These are phyloP conservation scores for Lepidurus arcticus DNA, from an alignment of 1,140 invertebrate species.

Conservation along the genomic window DNA sequence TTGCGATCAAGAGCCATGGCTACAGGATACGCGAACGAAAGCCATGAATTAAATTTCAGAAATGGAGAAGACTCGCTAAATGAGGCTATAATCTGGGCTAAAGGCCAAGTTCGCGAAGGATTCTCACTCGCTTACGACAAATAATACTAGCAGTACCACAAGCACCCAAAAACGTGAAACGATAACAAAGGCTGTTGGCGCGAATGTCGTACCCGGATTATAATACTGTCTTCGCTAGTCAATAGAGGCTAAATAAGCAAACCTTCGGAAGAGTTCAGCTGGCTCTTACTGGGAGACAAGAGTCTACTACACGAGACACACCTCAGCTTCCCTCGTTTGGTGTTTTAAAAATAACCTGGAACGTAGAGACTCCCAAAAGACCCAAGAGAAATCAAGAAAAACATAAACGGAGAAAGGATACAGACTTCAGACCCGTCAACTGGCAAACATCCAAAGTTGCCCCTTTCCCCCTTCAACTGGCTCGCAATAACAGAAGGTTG, in stretches of 20 bases:
- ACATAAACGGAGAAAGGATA: background rate
- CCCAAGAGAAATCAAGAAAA: background rate
- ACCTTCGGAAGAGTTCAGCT: constrained; percentile 9
- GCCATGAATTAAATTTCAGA: background rate
- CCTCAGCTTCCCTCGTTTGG: background rate
- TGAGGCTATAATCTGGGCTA: background rate
- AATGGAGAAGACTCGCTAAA: background rate
- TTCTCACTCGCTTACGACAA: too few species aligned
- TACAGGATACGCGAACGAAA: background rate
- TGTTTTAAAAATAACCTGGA: constrained; percentile 15
- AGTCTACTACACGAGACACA: background rate
- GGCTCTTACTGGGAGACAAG: constrained; percentile 3
- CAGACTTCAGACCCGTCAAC: background rate
- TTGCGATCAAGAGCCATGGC: constrained; percentile 33
- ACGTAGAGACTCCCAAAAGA: background rate
- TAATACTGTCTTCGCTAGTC: background rate
- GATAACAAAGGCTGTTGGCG: background rate
- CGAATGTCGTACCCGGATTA: background rate
- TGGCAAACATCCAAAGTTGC: background rate
- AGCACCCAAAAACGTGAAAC: background rate
- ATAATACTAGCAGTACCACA: too few species aligned
- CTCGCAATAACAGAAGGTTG: constrained; percentile 13
- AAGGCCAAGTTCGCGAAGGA: background rate
- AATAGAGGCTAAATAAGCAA: background rate
- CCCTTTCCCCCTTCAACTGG: background rate